These are phyloP conservation scores for Rhopalosiphum maidis DNA, from an alignment of 1,140 invertebrate species.

Conservation along the genomic window DNA sequence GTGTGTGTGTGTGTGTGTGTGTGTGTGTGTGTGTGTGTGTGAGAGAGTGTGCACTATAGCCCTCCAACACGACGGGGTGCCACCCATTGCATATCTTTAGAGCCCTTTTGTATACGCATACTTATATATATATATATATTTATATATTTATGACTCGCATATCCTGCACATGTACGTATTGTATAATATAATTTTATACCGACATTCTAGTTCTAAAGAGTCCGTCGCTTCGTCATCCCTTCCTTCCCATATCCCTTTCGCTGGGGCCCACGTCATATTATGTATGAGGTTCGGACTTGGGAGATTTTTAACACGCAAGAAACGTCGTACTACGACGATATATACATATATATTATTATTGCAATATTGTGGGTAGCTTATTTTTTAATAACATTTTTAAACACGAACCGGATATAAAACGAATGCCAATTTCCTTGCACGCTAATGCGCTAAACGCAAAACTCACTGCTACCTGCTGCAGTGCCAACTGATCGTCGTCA, in stretches of 20 bases:
- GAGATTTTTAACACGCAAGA: conserved; percentile 2
- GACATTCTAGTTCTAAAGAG: conserved; percentile 21
- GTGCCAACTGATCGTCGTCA: neutral
- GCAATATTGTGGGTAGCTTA: neutral
- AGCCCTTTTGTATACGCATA: conserved; percentile 40
- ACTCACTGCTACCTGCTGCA: neutral
- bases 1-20: neutral
- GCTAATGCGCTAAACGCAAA: neutral
- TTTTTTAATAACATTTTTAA: conserved; percentile 24
- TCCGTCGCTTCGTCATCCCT: neutral
- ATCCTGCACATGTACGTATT: conserved; percentile 18
- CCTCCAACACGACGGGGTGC: conserved; percentile 48
- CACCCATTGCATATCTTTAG: conserved; percentile 49
- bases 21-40: neutral
- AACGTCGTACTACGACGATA: neutral
- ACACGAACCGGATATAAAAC: conserved; percentile 27
- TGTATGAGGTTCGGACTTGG: neutral
- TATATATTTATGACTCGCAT: neutral
- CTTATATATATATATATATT: neutral
- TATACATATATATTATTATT: too few relatives aligned
- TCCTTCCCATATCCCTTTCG: neutral
- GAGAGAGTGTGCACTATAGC: conserved; percentile 1
- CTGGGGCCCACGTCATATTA: neutral
- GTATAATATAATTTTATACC: conserved; percentile 38
- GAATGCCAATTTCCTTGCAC: conserved; percentile 28